Conservation (phyloP, 2,113 vertebrate species). For the Galbula dea region DNA sequence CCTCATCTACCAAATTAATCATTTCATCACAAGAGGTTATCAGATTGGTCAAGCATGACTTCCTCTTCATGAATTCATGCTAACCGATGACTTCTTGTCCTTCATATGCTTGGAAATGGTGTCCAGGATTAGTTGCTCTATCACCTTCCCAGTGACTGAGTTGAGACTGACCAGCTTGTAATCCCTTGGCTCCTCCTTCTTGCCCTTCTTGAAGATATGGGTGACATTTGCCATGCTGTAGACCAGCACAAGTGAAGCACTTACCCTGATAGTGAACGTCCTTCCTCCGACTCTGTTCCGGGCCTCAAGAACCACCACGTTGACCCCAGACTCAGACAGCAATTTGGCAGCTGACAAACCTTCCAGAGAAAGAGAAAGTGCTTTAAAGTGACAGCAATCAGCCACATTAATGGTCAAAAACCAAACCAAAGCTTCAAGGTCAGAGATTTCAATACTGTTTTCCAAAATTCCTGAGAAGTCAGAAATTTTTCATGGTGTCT, state of each 20-base stretch:
- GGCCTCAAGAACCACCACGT: constrained; percentile 79
- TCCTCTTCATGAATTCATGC: not conserved
- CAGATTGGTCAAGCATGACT: not conserved
- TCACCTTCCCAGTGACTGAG: not conserved
- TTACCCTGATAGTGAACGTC: constrained; percentile 79
- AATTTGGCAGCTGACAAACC: constrained; percentile 82
- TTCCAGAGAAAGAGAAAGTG: constrained; percentile 18
- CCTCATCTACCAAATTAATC: not conserved
- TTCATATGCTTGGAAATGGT: not conserved
- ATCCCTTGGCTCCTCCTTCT: not conserved
- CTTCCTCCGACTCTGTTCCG: constrained; percentile 81
- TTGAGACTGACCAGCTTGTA: not conserved
- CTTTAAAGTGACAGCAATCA: not conserved
- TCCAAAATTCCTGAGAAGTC: not conserved
- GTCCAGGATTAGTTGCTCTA: not conserved
- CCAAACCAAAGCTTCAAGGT: not conserved
- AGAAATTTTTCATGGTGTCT: not conserved
- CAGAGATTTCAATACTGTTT: not conserved
- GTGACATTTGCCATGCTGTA: accelerated
- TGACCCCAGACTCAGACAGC: constrained; percentile 72
- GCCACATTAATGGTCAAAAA: not conserved
- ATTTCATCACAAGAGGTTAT: not conserved
- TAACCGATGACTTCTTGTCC: not conserved
- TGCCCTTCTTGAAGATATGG: not conserved
- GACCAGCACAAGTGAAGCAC: not conserved